Conservation (phyloP, 2,797 vertebrate species). For the Hippoglossus hippoglossus region DNA sequence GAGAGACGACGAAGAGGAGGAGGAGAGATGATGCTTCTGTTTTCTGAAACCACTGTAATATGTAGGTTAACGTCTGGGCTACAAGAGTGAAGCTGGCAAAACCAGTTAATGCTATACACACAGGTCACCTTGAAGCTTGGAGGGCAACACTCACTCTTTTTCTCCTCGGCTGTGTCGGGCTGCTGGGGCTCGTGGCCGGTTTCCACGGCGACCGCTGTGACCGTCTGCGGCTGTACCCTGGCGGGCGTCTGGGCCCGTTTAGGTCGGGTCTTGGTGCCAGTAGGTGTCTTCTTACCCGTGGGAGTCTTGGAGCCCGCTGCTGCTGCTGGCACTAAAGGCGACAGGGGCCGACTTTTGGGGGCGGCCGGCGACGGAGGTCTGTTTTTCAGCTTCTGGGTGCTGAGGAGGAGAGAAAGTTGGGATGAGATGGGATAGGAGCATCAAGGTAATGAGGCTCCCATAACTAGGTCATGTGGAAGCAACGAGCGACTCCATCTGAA, state of each 20-base stretch:
- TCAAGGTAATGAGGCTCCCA: constrained; percentile 23
- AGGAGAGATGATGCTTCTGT: background rate
- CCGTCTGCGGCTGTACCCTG: constrained; percentile 77
- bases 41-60: too few species aligned
- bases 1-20: background rate
- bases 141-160: constrained; percentile 71
- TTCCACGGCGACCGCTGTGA: constrained; percentile 76
- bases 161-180: constrained; percentile 71
- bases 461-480: constrained; percentile 57
- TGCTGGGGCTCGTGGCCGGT: constrained; percentile 56
- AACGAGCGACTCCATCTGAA: constrained; percentile 21
- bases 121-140: constrained; percentile 47
- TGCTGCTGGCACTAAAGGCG: constrained; percentile 77
- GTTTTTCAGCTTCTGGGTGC: constrained; percentile 85
- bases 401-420: constrained; percentile 33
- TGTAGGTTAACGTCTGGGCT: too few species aligned
- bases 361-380: constrained; percentile 88
- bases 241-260: constrained; percentile 83
- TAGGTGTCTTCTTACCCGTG: constrained; percentile 75
- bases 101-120: too few species aligned
- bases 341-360: constrained; percentile 86
- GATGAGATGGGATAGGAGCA: background rate
- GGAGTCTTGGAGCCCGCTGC: constrained; percentile 68
- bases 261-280: constrained; percentile 85
- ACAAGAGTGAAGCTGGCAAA: too few species aligned